Base-by-base conservation (phyloP, 2,797 vertebrate genomes). In the Tamandua tetradactyla region DNA sequence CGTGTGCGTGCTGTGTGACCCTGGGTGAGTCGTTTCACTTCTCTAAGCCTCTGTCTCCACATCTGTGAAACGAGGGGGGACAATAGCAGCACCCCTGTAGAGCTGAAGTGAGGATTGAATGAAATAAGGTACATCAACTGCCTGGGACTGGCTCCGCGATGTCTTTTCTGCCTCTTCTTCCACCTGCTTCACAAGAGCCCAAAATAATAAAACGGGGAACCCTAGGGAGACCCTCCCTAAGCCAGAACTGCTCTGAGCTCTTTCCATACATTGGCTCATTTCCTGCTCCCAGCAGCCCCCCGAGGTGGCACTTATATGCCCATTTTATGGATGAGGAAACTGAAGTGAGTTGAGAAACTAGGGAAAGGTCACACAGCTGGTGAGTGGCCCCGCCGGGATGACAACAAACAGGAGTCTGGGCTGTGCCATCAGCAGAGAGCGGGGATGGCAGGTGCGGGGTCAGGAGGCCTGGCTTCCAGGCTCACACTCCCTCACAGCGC, bases 231-330 rank as follows among this genome's bases (percentile, higher is more conserved):
- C 7, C 30, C 42, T n/a, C 2, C 14, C 5, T 37, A 49, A 32
- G 15, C 27, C 47, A 12, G 81, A 14, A 7, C 64, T 32, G 17
- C 20, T 78, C 68, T 30, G 83, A 57, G 42, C 23, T 25, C 23
- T 27, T 22, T 0, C 17, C 5, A 2, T 14, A 14, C 0, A 0
- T 30, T 37, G 37, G 27, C n/a, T 75, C 30, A 15, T 18, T 4
- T 32, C 9, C 20, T 14, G 59, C 37, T 84, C 42, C 2, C 6
- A 9, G 44, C 2, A n/a, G n/a, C 62, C 27, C 32, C 30, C 42
- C 7, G 1, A 75, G 69, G 47, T 35, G 6, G 52, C 37, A 27
- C 15, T 5, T 13, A 52, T 2, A 32, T 2, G 9, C 74, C 72
- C 37, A 12, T 79, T 55, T 52, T 47, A 25, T 22, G 25, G n/a